Evolutionary conservation across 2,888 invertebrate species (phyloP).

Genomic region (Chrysomela aeneicollis): DNA sequence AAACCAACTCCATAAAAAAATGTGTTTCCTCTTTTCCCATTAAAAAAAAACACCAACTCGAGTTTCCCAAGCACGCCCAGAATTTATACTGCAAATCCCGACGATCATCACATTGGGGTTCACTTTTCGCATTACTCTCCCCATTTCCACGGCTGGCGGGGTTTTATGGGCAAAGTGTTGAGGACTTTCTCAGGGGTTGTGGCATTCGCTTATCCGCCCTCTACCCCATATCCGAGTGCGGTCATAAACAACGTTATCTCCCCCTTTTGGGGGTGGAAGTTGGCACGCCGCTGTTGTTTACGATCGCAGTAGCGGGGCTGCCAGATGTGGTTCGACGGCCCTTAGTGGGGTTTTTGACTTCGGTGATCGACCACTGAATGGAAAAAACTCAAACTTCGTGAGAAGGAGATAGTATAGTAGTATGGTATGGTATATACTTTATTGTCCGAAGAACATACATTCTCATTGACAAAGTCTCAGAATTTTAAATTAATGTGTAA

Average conservation of each 20-base stretch:
- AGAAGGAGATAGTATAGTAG: too few species aligned
- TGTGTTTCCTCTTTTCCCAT: too few species aligned
- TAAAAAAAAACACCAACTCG: too few species aligned
- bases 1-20: too few species aligned
- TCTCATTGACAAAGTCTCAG: too few species aligned
- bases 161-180: conserved; percentile 38
- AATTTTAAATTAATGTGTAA: too few species aligned
- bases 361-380: not conserved
- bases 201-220: conserved; percentile 20
- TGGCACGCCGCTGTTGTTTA: conserved; percentile 33
- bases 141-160: conserved; percentile 25
- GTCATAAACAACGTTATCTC: conserved; percentile 39
- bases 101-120: conserved; percentile 5
- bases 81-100: not conserved
- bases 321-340: not conserved
- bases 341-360: not conserved
- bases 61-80: not conserved
- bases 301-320: conserved; percentile 19
- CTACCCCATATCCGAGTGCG: conserved; percentile 27
- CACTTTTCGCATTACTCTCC: conserved; percentile 3
- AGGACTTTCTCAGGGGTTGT: conserved; percentile 28
- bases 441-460: too few species aligned
- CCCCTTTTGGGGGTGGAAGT: conserved; percentile 19
- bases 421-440: too few species aligned
- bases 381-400: too few species aligned